Evolutionary conservation across 2,797 vertebrate genomes (phyloP), one percentile per base, ranked within the genome.

Genomic region (Erethizon dorsatum): DNA sequence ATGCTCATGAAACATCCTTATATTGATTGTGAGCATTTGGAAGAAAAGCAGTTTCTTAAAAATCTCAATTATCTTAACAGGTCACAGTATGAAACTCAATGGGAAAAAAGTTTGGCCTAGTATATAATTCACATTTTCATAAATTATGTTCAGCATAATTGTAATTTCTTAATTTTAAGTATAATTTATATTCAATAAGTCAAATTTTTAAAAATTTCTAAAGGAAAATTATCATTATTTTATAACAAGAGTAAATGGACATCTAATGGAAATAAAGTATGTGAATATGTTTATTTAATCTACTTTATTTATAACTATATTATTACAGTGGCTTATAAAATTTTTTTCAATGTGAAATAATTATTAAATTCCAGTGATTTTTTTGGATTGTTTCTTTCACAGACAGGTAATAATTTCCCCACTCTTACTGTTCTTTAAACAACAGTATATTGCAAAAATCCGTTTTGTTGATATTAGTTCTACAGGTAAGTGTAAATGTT

Each of bases 231-330:
- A 79, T 65, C 82, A 45, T 87, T 57, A 59, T 88, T 73, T 12
- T 73, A 92, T 96, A 82, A 91, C 54, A 22, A 95, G 47, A 71
- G 26, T 65, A 88, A 95, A 79, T 50, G 33, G 28, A 13, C 11
- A 54, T 3, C 7, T 26, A 54, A 22, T 17, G 88, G 95, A 95
- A 95, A 90, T 86, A 93, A 91, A 91, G 15, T 33, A 52, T 45
- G 28, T 83, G 41, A 77, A 92, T 18, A 88, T 37, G n/a, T 54
- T 83, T 86, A 54, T 80, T 56, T 54, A 89, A 77, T 84, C n/a
- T n/a, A 78, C 69, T 96, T 87, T 84, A 93, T 75, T 78, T 91
- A 82, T 91, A 87, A 71, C 31, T 89, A 45, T 88, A 84, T 13
- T 26, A 41, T 33, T 75, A 28, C 47, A 50, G 54, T 37, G 78